A percentile compares a stretch with the other conserved stretches of the same genome.
phyloP scores from a whole-genome alignment of 1,140 invertebrate species.

The Drosophila takahashii region DNA sequence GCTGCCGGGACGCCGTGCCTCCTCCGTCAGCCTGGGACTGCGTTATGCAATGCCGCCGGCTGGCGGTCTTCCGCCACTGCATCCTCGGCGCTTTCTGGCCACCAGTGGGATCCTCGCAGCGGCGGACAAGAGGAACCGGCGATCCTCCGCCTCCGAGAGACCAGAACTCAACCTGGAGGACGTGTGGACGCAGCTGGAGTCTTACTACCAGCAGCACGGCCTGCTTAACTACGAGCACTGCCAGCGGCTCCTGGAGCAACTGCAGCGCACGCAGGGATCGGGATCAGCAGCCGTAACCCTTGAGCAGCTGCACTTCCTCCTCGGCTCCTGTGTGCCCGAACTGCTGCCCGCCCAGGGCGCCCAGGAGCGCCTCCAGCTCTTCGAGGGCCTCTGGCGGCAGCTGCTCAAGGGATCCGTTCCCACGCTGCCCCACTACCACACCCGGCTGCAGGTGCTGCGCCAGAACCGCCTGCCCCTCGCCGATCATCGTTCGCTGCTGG shows the following conservation, averaged over 20 bases:
- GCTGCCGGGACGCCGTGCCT: not conserved
- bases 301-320: slow-evolving; percentile 62
- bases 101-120: not conserved
- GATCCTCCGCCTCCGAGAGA: not conserved
- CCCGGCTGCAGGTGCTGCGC: slow-evolving; percentile 59
- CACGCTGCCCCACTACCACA: slow-evolving; percentile 54
- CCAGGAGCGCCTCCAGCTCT: slow-evolving; percentile 49
- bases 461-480: slow-evolving; percentile 56
- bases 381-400: slow-evolving; percentile 61
- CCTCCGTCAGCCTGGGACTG: not conserved
- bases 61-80: not conserved
- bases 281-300: slow-evolving; percentile 13
- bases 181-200: slow-evolving; percentile 61
- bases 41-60: slow-evolving; percentile 12
- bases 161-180: slow-evolving; percentile 19
- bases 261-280: slow-evolving; percentile 14
- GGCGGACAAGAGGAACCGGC: not conserved
- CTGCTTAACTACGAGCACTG: slow-evolving; percentile 53
- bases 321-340: slow-evolving; percentile 68
- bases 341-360: slow-evolving; percentile 57
- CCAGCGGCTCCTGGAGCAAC: slow-evolving; percentile 44
- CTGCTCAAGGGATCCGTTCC: slow-evolving; percentile 40
- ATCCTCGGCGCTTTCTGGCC: not conserved
- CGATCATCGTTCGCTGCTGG: slow-evolving; percentile 62
- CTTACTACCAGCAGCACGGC: slow-evolving; percentile 61